Conservation (phyloP, 2,113 vertebrate species). For the Oreochromis niloticus region DNA sequence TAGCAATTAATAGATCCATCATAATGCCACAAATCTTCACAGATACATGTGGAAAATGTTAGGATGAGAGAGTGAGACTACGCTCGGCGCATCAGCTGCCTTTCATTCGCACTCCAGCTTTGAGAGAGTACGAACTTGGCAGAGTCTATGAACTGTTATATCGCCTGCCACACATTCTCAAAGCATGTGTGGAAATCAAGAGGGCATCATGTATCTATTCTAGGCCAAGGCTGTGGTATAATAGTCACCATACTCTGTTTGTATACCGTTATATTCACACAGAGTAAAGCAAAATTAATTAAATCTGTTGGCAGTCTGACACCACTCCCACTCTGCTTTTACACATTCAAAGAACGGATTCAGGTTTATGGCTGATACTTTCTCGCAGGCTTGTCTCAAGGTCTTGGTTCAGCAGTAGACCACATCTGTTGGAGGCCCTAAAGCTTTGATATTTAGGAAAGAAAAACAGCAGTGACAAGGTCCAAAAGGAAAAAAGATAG, state of each 20-base stretch:
- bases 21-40: not conserved
- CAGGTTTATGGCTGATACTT: slow-evolving; percentile 26
- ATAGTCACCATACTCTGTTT: slow-evolving; percentile 10
- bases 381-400: slow-evolving; percentile 15
- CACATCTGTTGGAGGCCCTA: slow-evolving; percentile 40
- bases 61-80: not conserved
- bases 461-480: slow-evolving; percentile 20
- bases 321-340: not conserved
- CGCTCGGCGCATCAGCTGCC: not conserved
- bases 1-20: slow-evolving; percentile 13
- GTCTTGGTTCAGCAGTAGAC: slow-evolving; percentile 13
- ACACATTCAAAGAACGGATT: not conserved
- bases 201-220: slow-evolving; percentile 32
- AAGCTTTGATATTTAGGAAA: slow-evolving; percentile 42
- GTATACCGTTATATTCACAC: not conserved
- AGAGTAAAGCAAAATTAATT: slow-evolving; percentile 21
- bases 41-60: slow-evolving; percentile 56
- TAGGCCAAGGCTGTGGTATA: slow-evolving; percentile 3
- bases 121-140: slow-evolving; percentile 23
- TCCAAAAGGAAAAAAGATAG: not conserved
- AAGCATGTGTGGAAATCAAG: slow-evolving; percentile 40
- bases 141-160: not conserved
- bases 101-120: slow-evolving; percentile 15
- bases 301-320: slow-evolving; percentile 34
- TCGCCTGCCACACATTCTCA: slow-evolving; percentile 17